Base-by-base conservation (phyloP, 2,797 vertebrate species). In the Ibycter americanus region DNA sequence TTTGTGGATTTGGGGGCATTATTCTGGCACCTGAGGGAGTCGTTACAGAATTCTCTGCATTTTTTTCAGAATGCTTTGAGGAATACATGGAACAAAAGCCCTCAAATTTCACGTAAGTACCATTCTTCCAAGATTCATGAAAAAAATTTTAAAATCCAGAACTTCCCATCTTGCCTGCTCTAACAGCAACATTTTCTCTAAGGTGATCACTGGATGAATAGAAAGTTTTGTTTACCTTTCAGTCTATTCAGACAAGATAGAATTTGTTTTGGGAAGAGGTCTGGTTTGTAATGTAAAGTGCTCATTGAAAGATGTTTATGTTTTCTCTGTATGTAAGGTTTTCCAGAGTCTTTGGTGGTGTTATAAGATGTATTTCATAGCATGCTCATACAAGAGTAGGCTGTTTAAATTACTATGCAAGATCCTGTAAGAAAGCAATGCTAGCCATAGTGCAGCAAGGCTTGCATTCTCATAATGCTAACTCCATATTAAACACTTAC, bases 221-320 rank as follows among this genome's bases (percentile, higher is more conserved):
- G n/a, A 68, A 95, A 92, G 14, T 36, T 95, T 93, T 92, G 54
- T 89, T 78, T 46, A 51, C 51, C 23, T 89, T 79, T 95, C 81
- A 74, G 47, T 87, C 47, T 83, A 81, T 52, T 80, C 56, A 90
- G 83, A 91, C 67, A 88, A 90, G 93, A 91, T 3, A 93, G 47
- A 89, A 93, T 95, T 97, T 84, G 59, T 77, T 97, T 91, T 80
- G 80, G 78, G 70, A 89, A 94, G 66, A 90, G 40, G 59, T 65
- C 77, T 87, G 59, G 62, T 82, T 93, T 93, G 59, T 68, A 44
- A 91, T 12, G 42, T 61, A 78, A 90, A 89, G 63, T 29, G 26
- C 56, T n/a, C 68, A 72, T 18, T 74, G 72, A 83, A 87, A 95
- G 83, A 66, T 83, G 74, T 77, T 70, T 93, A 71, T 80, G 82